Evolutionary conservation across 23 tunicate genomes (phyloP), one percentile per base, ranked within the genome.

Genomic region (Aplidium turbinatum): DNA sequence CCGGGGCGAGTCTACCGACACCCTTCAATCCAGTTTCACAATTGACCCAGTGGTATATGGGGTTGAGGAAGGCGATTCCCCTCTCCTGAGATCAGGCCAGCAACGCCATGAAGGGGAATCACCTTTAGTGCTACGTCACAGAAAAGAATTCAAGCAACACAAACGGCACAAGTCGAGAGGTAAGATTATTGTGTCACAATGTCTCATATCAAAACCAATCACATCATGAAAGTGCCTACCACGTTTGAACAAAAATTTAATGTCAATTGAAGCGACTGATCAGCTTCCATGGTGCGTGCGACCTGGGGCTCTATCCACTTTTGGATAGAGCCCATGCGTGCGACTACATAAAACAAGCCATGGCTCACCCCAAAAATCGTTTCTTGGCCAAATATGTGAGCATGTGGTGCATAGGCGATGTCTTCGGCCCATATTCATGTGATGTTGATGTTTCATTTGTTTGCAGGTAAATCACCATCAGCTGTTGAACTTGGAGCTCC

Each of bases 401-500:
- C n/a, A n/a, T n/a, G n/a, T n/a, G n/a, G n/a, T n/a, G n/a, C n/a
- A n/a, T n/a, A n/a, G n/a, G n/a, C n/a, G n/a, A n/a, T n/a, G n/a
- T n/a, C n/a, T n/a, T n/a, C n/a, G n/a, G n/a, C n/a, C n/a, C n/a
- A n/a, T n/a, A n/a, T n/a, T n/a, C n/a, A n/a, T n/a, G n/a, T n/a
- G n/a, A n/a, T 58, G 33, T 6, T 19, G 31, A 26, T 61, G 4
- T 22, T 61, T 61, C n/a, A 11, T n/a, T n/a, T n/a, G n/a, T 62
- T 21, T 20, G 6, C 50, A 81, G 87, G 87, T 23, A 81, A 81
- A 72, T 72, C 87, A 25, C 87, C 87, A 4, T 71, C 79, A 18
- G 64, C 87, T n/a, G 63, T 54, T 51, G 87, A 81, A 45, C 46
- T 81, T 16, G 87, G 78, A 2, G 87, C 87, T 33, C 87, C 87